Evolutionary conservation across 2,797 vertebrate species (phyloP).

Genomic region (Micromesistius poutassou): DNA sequence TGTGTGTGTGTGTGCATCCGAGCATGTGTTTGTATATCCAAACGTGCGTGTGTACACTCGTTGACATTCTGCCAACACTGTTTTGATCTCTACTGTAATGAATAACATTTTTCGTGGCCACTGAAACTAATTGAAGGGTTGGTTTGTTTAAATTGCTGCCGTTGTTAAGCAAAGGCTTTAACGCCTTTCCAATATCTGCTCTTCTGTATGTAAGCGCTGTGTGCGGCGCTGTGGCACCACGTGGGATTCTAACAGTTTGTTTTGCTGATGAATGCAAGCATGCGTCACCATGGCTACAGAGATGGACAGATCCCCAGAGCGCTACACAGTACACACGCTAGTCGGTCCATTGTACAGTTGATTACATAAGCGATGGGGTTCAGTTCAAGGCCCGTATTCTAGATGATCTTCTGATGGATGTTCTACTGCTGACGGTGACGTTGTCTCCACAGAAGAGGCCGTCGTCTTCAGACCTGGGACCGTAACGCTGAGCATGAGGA

Average conservation of each 20-base stretch:
- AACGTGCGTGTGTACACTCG: not conserved
- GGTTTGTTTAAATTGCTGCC: not conserved
- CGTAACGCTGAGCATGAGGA: constrained; percentile 82
- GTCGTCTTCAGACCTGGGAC: constrained; percentile 56
- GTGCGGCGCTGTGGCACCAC: not conserved
- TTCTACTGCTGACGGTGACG: too few species aligned
- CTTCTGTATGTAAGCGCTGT: not conserved
- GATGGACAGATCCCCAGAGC: not conserved
- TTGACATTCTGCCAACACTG: not conserved
- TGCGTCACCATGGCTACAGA: not conserved
- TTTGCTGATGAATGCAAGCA: not conserved
- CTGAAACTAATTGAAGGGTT: not conserved
- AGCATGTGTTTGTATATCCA: too few species aligned
- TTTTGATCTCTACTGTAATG: not conserved
- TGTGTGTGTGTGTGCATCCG: too few species aligned
- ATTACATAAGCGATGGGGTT: not conserved
- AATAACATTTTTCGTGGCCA: not conserved
- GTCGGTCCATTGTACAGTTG: not conserved
- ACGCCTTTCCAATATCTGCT: not conserved
- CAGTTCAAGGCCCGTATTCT: not conserved
- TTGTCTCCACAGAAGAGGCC: constrained; percentile 37
- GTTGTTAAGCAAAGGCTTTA: not conserved
- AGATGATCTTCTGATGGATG: too few species aligned
- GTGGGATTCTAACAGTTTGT: not conserved
- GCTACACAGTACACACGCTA: not conserved